Base-by-base conservation (phyloP, 1,140 invertebrate species). In the Drosophila albomicans region DNA sequence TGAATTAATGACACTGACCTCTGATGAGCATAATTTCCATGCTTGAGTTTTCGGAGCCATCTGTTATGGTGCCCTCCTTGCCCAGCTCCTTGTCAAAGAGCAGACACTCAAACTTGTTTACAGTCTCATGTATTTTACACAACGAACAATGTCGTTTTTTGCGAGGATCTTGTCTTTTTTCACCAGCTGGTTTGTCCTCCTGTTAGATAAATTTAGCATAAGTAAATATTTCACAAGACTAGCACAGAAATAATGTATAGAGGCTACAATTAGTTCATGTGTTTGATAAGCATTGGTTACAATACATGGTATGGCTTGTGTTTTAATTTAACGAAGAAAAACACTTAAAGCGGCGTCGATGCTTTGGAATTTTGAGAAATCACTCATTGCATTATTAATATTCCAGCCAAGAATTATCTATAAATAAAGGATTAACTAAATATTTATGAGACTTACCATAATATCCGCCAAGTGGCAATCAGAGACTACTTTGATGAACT, bases 401-500 rank as follows among this genome's bases (percentile, higher is more conserved):
- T 20, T 20, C 1, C 20, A 20, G 20, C 20, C 20, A 25, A 25
- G 20, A 25, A 25, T 25, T 25, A 0, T 25, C 3, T 25, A 25
- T 25, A 32, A 32, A 32, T 32, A 32, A 1, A 1, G 30, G 1
- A 7, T 32, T 32, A 32, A 32, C 7, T 32, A 8, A 32, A 32
- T 32, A 32, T 32, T 2, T 5, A 28, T n/a, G 3, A 15, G 2
- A 75, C 77, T 71, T 32, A 87, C 91, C 30, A 89, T 49, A 49
- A 92, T 84, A 7, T 93, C 94, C 51, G 95, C 91, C 43, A 97
- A 93, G 92, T 96, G 96, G 81, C 96, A 97, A 56, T 94, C 93
- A 20, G 95, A 94, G 1, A 96, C 95, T 59, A 81, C 73, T 52
- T 93, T 91, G 13, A 96, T 93, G 16, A 96, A 92, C 7, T 92